Evolutionary conservation across 1,140 invertebrate species (phyloP), one percentile per base, ranked within the genome.

Genomic region (Orius insidiosus): DNA sequence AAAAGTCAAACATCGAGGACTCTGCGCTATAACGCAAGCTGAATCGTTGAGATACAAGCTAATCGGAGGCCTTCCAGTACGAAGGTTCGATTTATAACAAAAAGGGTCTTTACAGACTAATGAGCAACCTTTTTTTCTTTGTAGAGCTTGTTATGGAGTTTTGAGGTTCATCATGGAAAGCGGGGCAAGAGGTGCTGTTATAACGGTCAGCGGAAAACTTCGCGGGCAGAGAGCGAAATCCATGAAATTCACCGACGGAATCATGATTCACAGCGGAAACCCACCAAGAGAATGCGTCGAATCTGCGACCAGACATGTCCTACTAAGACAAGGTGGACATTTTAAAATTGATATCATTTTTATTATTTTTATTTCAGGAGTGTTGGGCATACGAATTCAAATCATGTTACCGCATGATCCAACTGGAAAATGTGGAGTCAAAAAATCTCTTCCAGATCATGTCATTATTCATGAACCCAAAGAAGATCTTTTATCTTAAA

Each of bases 201-300:
- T 99, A 8, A 92, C 99, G 3, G 95, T 99, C 0, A 95, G 89
- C 55, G 96, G 96, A 43, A 99, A 99, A 69, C 72, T 99, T 31
- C 71, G 96, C 61, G 96, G 96, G 55, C 96, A 99, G 69, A 74
- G 96, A 74, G 96, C 96, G 48, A 99, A 99, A 68, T 89, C 90
- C n/a, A 99, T 99, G 96, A 99, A 99, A 66, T 99, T 99, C 64
- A 89, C 96, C 47, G 96, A 99, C 65, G 96, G 96, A 46, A 72
- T 98, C 15, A 99, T 99, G 94, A 98, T 99, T 60, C 95, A 99
- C 69, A 94, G 87, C 59, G 96, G 96, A 62, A 88, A 99, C 63
- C 95, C 96, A 18, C 87, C 85, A 56, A 93, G 94, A 62, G 89
- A 98, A 53, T 99, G 98, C 59, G 93, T 98, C 13, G 92, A 98